These are phyloP conservation scores for Matsumurasca onukii DNA, from an alignment of 1,140 invertebrate species.

Conservation along the genomic window DNA sequence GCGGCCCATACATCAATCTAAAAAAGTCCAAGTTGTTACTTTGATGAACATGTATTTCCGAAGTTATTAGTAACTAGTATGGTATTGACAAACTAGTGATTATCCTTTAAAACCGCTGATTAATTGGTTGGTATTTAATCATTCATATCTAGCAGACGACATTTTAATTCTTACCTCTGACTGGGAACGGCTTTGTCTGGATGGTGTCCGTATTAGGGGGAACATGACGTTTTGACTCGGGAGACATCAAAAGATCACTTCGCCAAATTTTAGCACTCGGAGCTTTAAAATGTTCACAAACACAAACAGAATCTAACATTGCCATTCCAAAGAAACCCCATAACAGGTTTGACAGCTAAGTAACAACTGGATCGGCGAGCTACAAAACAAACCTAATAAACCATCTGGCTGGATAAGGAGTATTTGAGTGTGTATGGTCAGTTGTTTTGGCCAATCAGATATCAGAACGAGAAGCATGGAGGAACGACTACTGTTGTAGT, in stretches of 20 bases:
- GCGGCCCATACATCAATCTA: no score
- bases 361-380: not conserved
- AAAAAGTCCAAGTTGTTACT: no score
- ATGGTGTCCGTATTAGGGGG: conserved; percentile 62
- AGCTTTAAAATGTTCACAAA: conserved; percentile 23
- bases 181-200: conserved; percentile 83
- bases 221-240: conserved; percentile 37
- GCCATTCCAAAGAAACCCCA: conserved; percentile 4
- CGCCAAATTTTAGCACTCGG: conserved; percentile 26
- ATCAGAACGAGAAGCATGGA: not conserved
- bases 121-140: no score
- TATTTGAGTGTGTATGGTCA: not conserved
- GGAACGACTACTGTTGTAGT: no score
- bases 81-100: no score
- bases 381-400: not conserved
- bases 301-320: conserved; percentile 23
- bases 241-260: conserved; percentile 37
- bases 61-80: no score
- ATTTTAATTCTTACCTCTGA: conserved; percentile 60
- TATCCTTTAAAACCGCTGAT: no score
- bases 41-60: no score
- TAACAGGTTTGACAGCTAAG: not conserved
- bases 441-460: not conserved
- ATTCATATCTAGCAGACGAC: conserved; percentile 19
- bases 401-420: not conserved